Evolutionary conservation across 1,140 invertebrate genomes (phyloP).

Genomic region (Apis dorsata): DNA sequence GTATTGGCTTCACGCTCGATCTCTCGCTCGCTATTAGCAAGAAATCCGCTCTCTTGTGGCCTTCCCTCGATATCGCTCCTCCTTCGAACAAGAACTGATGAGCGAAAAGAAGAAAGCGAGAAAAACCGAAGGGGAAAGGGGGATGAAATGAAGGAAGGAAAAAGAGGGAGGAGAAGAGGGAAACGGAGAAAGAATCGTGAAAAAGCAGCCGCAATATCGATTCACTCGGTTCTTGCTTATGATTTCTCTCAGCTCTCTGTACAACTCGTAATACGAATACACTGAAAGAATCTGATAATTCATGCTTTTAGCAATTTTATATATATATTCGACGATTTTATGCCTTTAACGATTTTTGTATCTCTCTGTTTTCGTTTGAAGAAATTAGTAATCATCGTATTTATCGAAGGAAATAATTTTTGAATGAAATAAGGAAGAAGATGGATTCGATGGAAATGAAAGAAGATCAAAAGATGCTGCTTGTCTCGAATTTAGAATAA

Average conservation of each 20-base stretch:
- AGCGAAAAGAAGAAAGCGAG: background rate
- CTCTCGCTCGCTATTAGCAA: constrained; percentile 33
- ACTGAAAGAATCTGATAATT: constrained; percentile 58
- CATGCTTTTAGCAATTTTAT: constrained; percentile 38
- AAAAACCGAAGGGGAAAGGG: background rate
- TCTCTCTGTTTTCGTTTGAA: background rate
- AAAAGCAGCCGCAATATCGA: constrained; percentile 40
- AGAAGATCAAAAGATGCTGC: background rate
- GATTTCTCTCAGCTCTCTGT: constrained; percentile 29
- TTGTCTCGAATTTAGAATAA: too few relatives aligned
- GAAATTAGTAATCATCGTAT: background rate
- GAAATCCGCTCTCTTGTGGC: constrained; percentile 19
- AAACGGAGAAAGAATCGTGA: background rate
- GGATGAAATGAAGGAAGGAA: background rate
- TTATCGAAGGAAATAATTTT: constrained; percentile 23
- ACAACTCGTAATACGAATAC: constrained; percentile 27
- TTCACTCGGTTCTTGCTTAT: constrained; percentile 43
- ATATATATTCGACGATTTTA: background rate
- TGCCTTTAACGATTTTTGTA: background rate
- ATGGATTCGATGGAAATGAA: background rate
- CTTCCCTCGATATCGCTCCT: constrained; percentile 18
- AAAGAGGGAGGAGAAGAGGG: background rate
- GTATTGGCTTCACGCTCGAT: constrained; percentile 36
- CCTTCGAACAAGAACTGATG: background rate
- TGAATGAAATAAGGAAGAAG: too few relatives aligned